These are phyloP conservation scores for Mustela nigripes DNA, from an alignment of 2,113 vertebrate species.

Conservation along the genomic window DNA sequence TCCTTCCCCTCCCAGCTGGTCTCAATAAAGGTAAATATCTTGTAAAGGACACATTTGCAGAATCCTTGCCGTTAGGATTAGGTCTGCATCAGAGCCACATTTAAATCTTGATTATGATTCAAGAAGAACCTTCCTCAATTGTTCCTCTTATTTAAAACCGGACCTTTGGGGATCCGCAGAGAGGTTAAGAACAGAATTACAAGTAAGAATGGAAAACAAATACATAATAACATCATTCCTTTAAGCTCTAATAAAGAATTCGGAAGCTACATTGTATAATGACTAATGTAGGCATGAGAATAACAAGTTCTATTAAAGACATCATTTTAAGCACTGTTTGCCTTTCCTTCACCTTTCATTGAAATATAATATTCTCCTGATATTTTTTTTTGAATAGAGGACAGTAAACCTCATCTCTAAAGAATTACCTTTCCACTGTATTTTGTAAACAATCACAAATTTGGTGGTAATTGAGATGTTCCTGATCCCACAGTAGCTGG, in stretches of 20 bases:
- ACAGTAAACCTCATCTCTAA: not conserved
- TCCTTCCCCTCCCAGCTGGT: not conserved
- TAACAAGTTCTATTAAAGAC: not conserved
- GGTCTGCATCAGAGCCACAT: not conserved
- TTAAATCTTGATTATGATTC: constrained; percentile 25
- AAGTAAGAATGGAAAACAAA: constrained; percentile 28
- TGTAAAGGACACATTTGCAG: not conserved
- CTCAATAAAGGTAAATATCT: constrained; percentile 10
- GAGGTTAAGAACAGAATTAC: not conserved
- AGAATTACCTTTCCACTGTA: not conserved
- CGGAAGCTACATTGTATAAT: not conserved
- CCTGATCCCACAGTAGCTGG: not conserved
- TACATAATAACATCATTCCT: not conserved
- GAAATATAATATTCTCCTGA: not conserved
- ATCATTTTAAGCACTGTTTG: not conserved
- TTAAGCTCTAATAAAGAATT: constrained; percentile 23
- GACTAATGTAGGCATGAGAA: not conserved
- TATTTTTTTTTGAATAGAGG: constrained; percentile 29
- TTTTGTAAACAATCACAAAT: constrained; percentile 28
- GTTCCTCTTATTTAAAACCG: not conserved
- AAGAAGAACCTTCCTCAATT: not conserved
- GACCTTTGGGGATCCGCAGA: no score
- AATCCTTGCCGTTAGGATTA: not conserved
- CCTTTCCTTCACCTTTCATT: not conserved
- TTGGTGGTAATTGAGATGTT: not conserved